phyloP scores from a whole-genome alignment of 2,888 invertebrate species.

The Pseudanteris insignis region DNA sequence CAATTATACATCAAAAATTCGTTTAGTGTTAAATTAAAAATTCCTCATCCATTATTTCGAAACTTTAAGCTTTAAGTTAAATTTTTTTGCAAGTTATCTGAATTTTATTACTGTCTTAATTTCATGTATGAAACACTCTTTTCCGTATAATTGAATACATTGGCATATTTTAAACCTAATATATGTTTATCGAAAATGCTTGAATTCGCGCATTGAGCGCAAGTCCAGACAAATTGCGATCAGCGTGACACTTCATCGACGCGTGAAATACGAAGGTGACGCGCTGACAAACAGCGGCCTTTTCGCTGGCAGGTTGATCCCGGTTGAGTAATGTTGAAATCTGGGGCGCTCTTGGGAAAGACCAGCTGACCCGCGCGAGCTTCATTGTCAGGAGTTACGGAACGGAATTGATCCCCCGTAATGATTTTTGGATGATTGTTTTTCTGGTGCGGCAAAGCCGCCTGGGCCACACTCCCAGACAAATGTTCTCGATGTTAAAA shows the following conservation, averaged over 20 bases:
- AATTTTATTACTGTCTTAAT: no score
- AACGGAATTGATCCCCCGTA: conserved; percentile 25
- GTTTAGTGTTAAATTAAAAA: no score
- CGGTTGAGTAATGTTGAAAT: conserved; percentile 66
- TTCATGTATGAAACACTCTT: no score
- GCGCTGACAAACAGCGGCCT: conserved; percentile 58
- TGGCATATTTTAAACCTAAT: no score
- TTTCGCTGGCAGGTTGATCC: conserved; percentile 64
- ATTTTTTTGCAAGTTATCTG: neutral
- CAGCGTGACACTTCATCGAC: conserved; percentile 45
- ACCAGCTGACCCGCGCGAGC: conserved; percentile 56
- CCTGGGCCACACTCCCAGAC: no score
- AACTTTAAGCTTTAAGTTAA: no score
- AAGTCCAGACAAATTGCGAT: conserved; percentile 10
- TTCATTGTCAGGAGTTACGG: conserved; percentile 17
- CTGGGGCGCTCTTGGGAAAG: conserved; percentile 65
- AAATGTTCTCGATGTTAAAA: no score
- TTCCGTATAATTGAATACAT: no score
- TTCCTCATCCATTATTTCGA: no score
- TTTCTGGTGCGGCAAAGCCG: no score
- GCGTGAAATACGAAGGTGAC: conserved; percentile 49
- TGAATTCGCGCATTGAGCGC: neutral
- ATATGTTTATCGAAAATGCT: no score
- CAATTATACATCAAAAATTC: no score
- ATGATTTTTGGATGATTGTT: conserved; percentile 28